phyloP scores from a whole-genome alignment of 2,888 invertebrate genomes.

The Nemotelus nigrinus region DNA sequence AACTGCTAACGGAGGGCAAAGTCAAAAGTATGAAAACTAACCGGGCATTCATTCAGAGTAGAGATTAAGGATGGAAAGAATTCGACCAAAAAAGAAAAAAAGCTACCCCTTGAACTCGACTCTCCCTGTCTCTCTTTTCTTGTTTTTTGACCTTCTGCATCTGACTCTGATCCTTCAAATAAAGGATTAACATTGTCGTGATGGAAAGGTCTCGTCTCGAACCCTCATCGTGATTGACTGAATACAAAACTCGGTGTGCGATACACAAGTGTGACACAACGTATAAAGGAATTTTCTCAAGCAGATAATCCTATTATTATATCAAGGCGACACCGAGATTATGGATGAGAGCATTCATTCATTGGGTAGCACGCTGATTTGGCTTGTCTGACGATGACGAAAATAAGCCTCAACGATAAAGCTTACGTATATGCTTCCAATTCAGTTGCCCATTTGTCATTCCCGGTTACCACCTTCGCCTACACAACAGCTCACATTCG shows the following conservation, averaged over 20 bases:
- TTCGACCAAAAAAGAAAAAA: too few relatives aligned
- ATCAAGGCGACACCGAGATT: conserved; percentile 31
- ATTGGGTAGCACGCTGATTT: not conserved
- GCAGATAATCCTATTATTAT: conserved; percentile 43
- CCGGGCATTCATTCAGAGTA: too few relatives aligned
- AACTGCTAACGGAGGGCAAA: too few relatives aligned
- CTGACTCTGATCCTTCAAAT: conserved; percentile 41
- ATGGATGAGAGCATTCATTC: conserved; percentile 17
- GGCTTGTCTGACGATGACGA: not conserved
- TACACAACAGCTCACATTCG: too few relatives aligned
- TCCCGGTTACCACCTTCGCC: too few relatives aligned
- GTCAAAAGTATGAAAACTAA: too few relatives aligned
- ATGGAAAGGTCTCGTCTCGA: conserved; percentile 29
- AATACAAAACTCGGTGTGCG: conserved; percentile 1
- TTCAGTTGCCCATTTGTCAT: too few relatives aligned
- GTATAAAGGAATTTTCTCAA: conserved; percentile 33
- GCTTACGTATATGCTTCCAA: too few relatives aligned
- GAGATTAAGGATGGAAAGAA: too few relatives aligned
- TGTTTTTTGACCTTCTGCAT: conserved; percentile 28
- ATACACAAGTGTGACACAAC: conserved; percentile 12
- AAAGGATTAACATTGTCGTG: conserved; percentile 42
- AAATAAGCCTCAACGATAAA: not conserved
- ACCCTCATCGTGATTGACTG: conserved; percentile 32
- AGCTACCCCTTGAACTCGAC: too few relatives aligned
- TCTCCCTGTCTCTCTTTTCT: too few relatives aligned